Evolutionary conservation across 2,888 invertebrate genomes (phyloP).

Genomic region (Eristalis tenax): DNA sequence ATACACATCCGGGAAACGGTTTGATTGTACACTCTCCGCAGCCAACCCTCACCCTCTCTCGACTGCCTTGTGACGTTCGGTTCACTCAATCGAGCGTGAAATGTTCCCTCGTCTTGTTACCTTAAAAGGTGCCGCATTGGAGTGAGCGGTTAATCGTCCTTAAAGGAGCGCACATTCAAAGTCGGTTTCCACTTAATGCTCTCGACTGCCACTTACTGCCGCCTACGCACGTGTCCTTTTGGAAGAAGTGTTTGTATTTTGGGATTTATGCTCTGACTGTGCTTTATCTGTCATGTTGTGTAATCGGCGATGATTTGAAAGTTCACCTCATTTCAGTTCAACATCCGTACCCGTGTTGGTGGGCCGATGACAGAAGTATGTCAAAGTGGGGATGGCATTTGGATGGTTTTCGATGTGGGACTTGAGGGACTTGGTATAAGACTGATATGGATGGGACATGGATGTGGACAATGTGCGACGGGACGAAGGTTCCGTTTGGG

Average conservation of each 20-base stretch:
- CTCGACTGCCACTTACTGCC: constrained; percentile 36
- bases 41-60: too few species aligned
- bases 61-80: not conserved
- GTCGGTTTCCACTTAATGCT: not conserved
- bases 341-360: not conserved
- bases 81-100: constrained; percentile 63
- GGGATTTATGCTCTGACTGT: not conserved
- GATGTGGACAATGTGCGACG: too few species aligned
- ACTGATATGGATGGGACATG: too few species aligned
- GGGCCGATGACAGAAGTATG: not conserved
- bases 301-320: not conserved
- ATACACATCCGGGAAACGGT: constrained; percentile 28
- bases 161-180: not conserved
- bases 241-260: constrained; percentile 17
- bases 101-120: constrained; percentile 39
- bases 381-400: not conserved
- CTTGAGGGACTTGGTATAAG: not conserved
- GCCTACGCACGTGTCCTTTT: constrained; percentile 36
- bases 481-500: too few species aligned
- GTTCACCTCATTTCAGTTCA: not conserved
- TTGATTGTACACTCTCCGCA: constrained; percentile 24
- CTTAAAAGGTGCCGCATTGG: not conserved
- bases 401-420: not conserved
- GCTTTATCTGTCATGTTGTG: not conserved
- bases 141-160: not conserved